Evolutionary conservation across 2,113 vertebrate genomes (phyloP), one percentile per base, ranked within the genome.

Genomic region (Antechinus flavipes): DNA sequence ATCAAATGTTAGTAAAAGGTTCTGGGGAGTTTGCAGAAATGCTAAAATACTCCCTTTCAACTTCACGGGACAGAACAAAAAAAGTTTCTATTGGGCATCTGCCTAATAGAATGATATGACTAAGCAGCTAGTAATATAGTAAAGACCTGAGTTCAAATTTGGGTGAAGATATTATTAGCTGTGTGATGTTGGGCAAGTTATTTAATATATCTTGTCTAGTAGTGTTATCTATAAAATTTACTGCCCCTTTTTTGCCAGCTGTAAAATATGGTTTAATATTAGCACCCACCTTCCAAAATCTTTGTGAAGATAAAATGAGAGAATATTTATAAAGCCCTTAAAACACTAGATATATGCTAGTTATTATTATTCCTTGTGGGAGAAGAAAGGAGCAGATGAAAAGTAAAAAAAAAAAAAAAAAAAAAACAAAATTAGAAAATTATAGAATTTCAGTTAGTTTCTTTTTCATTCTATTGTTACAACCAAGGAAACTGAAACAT

Each of bases 331-430:
- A 8, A 84, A 84, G 68, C 68, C 35, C 7, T 8, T 42, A 52
- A 52, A 52, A 52, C 50, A 52, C 10, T 52, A 52, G 50, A 52
- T 52, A 52, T 6, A 52, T 11, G 6, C 50, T 52, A 52, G 50
- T 7, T 84, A 42, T 84, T 84, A 42, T 42, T 84, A 84, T 84
- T 84, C 90, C 84, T 95, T 96, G 27, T 68, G 94, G 94, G 61
- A 97, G 92, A 93, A 95, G 97, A 96, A 98, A 92, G 76, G 89
- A 96, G 93, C 89, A 97, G 97, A 98, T 49, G 97, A 98, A 98
- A 94, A 95, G 97, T 10, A 95, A 58, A 47, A 93, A 54, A 90
- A 58, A 47, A 93, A 54, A 95, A 58, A 47, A 93, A 54, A 90
- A 58, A 47, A 93, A 54, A 90, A 91, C 91, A 94, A 49, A 53